A percentile compares a stretch with the other conserved stretches of the same genome.
These are phyloP conservation scores for Crotalus horridus DNA, from an alignment of 2,113 vertebrate species.

Conservation along the genomic window DNA sequence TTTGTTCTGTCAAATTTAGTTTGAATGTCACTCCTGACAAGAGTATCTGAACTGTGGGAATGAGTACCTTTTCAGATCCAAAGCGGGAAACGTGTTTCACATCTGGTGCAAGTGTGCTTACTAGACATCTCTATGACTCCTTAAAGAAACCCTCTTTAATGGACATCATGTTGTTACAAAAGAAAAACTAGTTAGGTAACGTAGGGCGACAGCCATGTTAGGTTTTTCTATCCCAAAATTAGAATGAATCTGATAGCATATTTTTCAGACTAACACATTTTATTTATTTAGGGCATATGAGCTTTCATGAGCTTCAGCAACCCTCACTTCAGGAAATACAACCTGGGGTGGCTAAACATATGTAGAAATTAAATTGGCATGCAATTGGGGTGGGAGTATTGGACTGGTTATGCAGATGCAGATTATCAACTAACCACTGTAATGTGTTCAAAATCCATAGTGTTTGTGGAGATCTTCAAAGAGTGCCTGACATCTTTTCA, in stretches of 20 bases:
- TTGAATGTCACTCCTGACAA: background rate
- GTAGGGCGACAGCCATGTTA: background rate
- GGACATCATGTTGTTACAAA: background rate
- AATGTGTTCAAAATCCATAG: background rate
- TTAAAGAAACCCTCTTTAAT: background rate
- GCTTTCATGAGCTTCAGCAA: background rate
- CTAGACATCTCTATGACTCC: background rate
- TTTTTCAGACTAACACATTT: background rate
- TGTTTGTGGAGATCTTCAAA: background rate
- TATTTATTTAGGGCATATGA: background rate
- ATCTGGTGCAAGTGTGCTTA: background rate
- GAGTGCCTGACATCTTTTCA: background rate
- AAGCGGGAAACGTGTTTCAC: background rate
- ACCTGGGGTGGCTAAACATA: background rate
- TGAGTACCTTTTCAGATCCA: background rate
- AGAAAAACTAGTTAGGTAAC: background rate
- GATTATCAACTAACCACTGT: background rate
- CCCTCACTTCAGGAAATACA: background rate
- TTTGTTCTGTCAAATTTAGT: background rate
- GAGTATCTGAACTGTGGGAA: background rate
- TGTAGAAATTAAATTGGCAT: background rate
- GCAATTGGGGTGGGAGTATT: accelerated
- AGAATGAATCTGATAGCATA: background rate
- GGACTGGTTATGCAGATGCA: background rate
- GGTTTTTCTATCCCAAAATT: background rate